Percentiles rank a stretch among this genome's conserved stretches.
Evolutionary conservation across 2,113 vertebrate genomes (phyloP).

Genomic region (Nymphicus hollandicus): DNA sequence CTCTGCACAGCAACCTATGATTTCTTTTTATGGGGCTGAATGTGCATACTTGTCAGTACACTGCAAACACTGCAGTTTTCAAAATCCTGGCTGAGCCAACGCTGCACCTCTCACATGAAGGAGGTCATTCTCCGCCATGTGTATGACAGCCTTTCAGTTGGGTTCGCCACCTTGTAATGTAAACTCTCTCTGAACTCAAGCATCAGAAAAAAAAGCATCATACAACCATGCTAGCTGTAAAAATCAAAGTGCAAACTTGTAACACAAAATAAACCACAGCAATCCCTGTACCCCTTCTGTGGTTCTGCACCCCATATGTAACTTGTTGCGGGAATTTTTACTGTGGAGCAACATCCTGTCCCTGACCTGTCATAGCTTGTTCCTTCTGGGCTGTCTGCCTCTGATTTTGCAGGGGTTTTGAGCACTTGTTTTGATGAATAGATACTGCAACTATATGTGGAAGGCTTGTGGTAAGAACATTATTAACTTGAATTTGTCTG

Average conservation of each 20-base stretch:
- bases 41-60: accelerated
- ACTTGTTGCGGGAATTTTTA: not conserved
- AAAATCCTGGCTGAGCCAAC: not conserved
- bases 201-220: not conserved
- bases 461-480: not conserved
- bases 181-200: not conserved
- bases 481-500: not conserved
- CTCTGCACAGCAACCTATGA: not conserved
- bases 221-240: not conserved
- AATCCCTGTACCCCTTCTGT: not conserved
- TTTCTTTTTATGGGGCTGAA: not conserved
- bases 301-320: accelerated
- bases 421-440: not conserved
- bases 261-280: not conserved
- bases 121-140: not conserved
- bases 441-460: not conserved
- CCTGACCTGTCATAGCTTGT: not conserved
- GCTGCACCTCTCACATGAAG: accelerated
- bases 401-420: not conserved
- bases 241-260: not conserved
- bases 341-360: not conserved
- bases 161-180: not conserved
- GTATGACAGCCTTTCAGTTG: not conserved
- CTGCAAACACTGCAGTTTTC: not conserved
- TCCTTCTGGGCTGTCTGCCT: not conserved